phyloP scores from a whole-genome alignment of 2,113 vertebrate genomes.

The Myotis brandtii region DNA sequence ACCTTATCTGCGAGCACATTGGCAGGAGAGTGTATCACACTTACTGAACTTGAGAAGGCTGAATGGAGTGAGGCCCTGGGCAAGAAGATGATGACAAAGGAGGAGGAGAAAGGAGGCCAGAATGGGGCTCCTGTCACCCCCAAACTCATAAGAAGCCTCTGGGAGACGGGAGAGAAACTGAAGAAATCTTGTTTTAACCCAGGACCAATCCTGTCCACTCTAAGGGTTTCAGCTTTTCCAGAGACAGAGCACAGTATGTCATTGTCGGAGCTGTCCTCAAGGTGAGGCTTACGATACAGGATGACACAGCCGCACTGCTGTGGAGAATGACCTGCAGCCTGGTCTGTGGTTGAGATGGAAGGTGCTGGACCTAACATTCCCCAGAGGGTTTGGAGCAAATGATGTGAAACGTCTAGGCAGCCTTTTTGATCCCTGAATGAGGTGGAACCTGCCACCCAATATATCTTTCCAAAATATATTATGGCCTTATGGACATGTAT shows the following conservation, averaged over 20 bases:
- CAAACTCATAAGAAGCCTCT: no score
- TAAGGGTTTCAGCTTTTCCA: background rate
- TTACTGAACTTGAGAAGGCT: background rate
- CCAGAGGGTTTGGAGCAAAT: background rate
- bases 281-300: background rate
- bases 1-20: background rate
- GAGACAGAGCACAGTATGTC: background rate
- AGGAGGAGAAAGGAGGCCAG: background rate
- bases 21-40: background rate
- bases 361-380: background rate
- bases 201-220: background rate
- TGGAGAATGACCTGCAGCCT: no score
- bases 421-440: background rate
- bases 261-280: background rate
- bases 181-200: background rate
- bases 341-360: fast-evolving
- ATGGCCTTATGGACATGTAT: background rate
- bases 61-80: background rate
- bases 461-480: background rate
- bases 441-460: background rate
- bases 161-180: background rate
- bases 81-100: background rate
- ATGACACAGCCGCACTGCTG: no score
- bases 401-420: background rate
- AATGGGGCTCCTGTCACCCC: no score